Conservation (phyloP, 2,888 invertebrate species). For the Harpagoxenus sublaevis region DNA sequence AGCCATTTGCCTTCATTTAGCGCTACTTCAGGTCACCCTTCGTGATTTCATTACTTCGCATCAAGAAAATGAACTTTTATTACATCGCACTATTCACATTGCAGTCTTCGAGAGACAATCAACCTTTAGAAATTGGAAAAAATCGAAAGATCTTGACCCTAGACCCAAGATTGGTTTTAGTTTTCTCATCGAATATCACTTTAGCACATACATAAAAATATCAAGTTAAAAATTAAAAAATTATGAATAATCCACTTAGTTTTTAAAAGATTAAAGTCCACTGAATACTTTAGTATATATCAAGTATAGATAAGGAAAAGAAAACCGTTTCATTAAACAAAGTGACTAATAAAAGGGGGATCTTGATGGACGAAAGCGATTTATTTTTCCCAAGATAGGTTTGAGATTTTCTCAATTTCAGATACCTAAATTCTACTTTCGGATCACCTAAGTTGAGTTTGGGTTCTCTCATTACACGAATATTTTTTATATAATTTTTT, state of each 20-base stretch:
- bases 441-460: not conserved
- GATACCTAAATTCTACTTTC: not conserved
- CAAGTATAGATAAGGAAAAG: not conserved
- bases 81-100: not conserved
- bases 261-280: not conserved
- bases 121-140: not conserved
- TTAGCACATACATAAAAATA: not conserved
- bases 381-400: not conserved
- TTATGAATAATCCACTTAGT: not conserved
- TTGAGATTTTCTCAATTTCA: not conserved
- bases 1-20: slow-evolving; percentile 58
- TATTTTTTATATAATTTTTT: no score
- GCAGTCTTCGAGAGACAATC: not conserved
- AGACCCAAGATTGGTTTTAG: not conserved
- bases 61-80: slow-evolving; percentile 38
- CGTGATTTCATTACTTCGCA: slow-evolving; percentile 23
- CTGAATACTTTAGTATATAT: not conserved
- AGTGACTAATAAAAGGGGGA: not conserved
- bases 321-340: not conserved
- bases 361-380: not conserved
- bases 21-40: not conserved
- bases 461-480: not conserved
- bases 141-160: not conserved
- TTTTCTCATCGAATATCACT: not conserved
- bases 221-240: not conserved